These are phyloP conservation scores for Homarus americanus DNA, from an alignment of 1,140 invertebrate species.

Conservation along the genomic window DNA sequence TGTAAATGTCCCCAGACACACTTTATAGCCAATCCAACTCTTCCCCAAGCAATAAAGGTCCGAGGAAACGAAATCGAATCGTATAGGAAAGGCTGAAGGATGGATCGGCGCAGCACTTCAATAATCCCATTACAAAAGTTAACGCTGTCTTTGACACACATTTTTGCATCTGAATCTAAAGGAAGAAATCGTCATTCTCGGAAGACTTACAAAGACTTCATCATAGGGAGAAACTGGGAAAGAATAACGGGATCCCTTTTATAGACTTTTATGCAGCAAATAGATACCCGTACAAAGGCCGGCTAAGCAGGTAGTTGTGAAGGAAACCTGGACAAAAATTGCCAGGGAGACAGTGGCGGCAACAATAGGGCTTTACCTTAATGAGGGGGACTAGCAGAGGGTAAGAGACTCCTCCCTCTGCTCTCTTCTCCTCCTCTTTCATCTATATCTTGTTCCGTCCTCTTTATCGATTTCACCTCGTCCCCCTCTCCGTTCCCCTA, in stretches of 20 bases:
- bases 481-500: too few species aligned
- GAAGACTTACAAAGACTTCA: neutral
- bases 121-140: conserved; percentile 2
- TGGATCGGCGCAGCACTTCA: neutral
- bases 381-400: neutral
- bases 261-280: neutral
- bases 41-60: neutral
- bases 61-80: conserved; percentile 5
- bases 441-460: too few species aligned
- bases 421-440: neutral
- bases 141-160: neutral
- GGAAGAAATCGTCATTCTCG: neutral
- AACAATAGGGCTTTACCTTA: neutral
- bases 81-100: conserved; percentile 5
- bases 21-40: conserved; percentile 4
- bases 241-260: neutral
- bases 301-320: neutral
- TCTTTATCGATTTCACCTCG: too few species aligned
- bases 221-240: neutral
- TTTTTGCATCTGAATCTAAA: neutral
- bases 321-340: neutral
- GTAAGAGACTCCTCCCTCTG: neutral
- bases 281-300: neutral
- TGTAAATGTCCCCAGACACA: conserved; percentile 9
- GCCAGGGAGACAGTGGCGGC: neutral